Evolutionary conservation across 2,113 vertebrate genomes (phyloP), one percentile per base, ranked within the genome.

Genomic region (Callionymus lyra): DNA sequence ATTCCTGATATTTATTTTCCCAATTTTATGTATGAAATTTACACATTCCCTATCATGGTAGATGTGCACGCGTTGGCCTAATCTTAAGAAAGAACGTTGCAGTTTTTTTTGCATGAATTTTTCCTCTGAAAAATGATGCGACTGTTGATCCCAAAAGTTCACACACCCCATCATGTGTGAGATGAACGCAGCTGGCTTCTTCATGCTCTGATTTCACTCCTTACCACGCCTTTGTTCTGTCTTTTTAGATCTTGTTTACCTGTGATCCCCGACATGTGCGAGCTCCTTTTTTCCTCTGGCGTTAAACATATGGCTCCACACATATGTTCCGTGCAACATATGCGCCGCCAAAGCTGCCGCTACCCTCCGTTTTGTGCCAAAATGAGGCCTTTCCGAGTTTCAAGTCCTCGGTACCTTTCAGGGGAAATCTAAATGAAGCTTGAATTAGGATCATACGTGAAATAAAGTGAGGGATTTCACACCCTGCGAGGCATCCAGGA

Each of bases 101-200:
- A 50, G 47, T 35, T 6, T 46, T 56, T 78, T 79, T 76, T 77
- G 75, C 73, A 80, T 75, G 74, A 44, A 74, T 79, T 79, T 76
- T 34, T 38, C 10, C 21, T n/a, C 21, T 61, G 49, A 56, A 13
- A 47, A 18, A 54, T 35, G 43, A n/a, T n/a, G 50, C 37, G 19
- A 44, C 53, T 49, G 54, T 56, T 50, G 50, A 60, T 62, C 38
- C 12, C 14, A 18, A 42, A 67, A 63, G 48, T 73, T 71, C 31
- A 11, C 9, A 38, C 35, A 38, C 43, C 41, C 32, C 43, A 32
- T 31, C 32, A 38, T 9, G 0, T 4, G 9, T 38, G 16, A 12
- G 31, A 61, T n/a, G 13, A 55, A 44, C 33, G 11, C 42, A 32
- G 44, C 16, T 2, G 0, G 2, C 8, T 48, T 43, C 14, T 43